phyloP scores from a whole-genome alignment of 2,113 vertebrate species.

The Sakesphorus luctuosus region DNA sequence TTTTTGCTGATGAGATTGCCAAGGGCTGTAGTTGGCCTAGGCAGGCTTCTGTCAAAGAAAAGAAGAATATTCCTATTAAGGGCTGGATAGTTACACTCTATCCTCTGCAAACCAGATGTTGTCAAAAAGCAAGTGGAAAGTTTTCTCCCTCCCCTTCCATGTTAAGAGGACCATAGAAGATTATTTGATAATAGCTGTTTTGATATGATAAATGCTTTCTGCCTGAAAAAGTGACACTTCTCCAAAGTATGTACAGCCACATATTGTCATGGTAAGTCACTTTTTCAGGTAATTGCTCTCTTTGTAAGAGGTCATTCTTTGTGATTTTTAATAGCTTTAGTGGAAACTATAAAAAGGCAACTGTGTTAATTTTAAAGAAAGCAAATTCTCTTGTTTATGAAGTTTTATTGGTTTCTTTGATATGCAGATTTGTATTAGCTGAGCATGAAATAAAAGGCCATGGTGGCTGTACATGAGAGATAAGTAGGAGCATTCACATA shows the following conservation, averaged over 20 bases:
- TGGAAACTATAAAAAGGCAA: not conserved
- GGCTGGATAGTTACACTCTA: not conserved
- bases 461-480: constrained; percentile 4
- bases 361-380: not conserved
- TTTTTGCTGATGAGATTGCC: not conserved
- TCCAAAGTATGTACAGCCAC: not conserved
- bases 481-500: not conserved
- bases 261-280: constrained; percentile 24
- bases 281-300: constrained; percentile 23
- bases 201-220: constrained; percentile 1
- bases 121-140: not conserved
- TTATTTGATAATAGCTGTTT: constrained; percentile 23
- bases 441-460: constrained; percentile 41
- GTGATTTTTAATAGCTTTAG: constrained; percentile 46
- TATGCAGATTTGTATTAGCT: constrained; percentile 48
- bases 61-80: not conserved
- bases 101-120: not conserved
- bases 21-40: not conserved
- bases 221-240: constrained; percentile 32
- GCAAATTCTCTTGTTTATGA: not conserved
- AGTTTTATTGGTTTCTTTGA: constrained; percentile 43
- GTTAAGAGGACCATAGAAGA: not conserved
- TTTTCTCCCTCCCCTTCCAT: not conserved
- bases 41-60: not conserved
- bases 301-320: constrained; percentile 41